phyloP scores from a whole-genome alignment of 2,888 invertebrate genomes.

The Keiferia lycopersicella region DNA sequence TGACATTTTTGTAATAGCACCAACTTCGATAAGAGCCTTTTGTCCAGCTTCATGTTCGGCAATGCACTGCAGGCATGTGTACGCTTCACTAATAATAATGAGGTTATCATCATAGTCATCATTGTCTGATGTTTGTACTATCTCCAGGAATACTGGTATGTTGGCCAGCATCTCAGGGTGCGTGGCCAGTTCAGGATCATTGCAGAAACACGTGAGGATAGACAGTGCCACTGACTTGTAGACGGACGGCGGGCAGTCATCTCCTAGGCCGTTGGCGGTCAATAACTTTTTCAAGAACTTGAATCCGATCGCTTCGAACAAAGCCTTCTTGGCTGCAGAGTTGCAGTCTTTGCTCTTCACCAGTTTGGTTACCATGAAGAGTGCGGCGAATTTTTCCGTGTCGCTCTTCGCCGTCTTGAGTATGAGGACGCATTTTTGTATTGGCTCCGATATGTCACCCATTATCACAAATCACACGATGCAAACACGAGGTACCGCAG shows the following conservation, averaged over 20 bases:
- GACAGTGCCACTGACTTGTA: conserved; percentile 96
- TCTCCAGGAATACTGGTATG: conserved; percentile 91
- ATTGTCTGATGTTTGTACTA: conserved; percentile 91
- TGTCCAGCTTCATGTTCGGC: conserved; percentile 90
- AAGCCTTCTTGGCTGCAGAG: conserved; percentile 86
- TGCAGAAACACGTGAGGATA: conserved; percentile 92
- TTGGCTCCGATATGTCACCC: conserved; percentile 87
- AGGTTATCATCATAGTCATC: conserved; percentile 92
- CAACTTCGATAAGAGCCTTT: conserved; percentile 88
- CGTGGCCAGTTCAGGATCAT: conserved; percentile 88
- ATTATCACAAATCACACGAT: conserved; percentile 67
- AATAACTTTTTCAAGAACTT: conserved; percentile 91
- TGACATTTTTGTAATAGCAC: conserved; percentile 90
- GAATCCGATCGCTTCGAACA: conserved; percentile 95
- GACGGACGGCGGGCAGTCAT: conserved; percentile 93
- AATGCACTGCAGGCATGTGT: conserved; percentile 90
- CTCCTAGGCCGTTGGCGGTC: conserved; percentile 87
- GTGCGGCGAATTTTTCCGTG: conserved; percentile 94
- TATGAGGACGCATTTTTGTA: conserved; percentile 91
- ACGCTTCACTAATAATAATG: conserved; percentile 93
- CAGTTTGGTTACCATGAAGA: conserved; percentile 95
- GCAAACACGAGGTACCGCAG: conserved; percentile 70
- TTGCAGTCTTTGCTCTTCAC: conserved; percentile 92
- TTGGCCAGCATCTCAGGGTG: conserved; percentile 92
- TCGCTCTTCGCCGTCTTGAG: conserved; percentile 90